Base-by-base conservation (phyloP, 2,113 vertebrate genomes). In the Engraulis encrasicolus region DNA sequence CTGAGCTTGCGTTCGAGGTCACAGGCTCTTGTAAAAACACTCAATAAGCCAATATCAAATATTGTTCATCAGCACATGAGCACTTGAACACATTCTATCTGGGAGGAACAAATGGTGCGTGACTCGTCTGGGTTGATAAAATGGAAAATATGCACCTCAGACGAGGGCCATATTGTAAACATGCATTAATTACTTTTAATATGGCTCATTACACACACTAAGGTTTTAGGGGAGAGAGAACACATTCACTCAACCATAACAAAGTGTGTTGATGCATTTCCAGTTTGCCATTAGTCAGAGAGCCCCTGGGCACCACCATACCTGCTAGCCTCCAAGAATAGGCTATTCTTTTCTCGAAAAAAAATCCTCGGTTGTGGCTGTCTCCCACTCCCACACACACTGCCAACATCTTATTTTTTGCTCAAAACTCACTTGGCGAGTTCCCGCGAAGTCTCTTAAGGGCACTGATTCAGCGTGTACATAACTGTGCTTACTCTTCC, bases 181-280 rank as follows among this genome's bases (percentile, higher is more conserved):
- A 36, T 74, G 66, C 27, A 34, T 74, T 34, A 74, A 74, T 74
- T 74, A 36, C 27, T 17, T 34, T 74, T 31, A 15, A 34, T 27
- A 74, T 74, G 66, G 23, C 12, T 74, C 66, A 74, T 74, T 74
- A 74, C 66, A 74, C 66, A 74, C 66, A 74, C 27, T 34, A 12
- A 34, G 27, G 61, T 71, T 71, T 71, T 34, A 11, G 61, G 61
- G 34, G 61, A 34, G 23, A n/a, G n/a, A n/a, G n/a, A n/a, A n/a
- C n/a, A n/a, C 7, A 0, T 15, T 27, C 12, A 74, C 4, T 31
- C 12, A 74, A 74, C 66, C 66, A 74, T 34, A 31, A 34, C 66
- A 17, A 74, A 74, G 58, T 27, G 9, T 66, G 58, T 11, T 66
- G n/a, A 31, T 74, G 66, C 5, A 5, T 58, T n/a, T n/a, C 19